Conservation (phyloP, 2,797 vertebrate species). For the Ptychobarbus kaznakovi region DNA sequence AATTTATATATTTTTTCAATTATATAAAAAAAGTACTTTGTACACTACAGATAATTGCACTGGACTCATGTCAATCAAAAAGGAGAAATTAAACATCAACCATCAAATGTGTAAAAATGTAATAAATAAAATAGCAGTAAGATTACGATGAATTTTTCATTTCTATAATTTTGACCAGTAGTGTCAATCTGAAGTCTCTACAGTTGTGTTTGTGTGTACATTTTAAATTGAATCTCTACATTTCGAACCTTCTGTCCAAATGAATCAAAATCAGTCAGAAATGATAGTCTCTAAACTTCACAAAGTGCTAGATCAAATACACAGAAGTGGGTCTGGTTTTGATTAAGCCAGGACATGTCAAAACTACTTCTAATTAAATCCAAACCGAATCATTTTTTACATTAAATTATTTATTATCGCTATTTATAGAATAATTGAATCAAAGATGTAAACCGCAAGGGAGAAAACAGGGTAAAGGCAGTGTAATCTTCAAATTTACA, state of each 20-base stretch:
- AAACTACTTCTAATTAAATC: background rate
- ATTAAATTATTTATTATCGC: background rate
- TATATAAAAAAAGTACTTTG: background rate
- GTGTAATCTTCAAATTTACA: constrained; percentile 66
- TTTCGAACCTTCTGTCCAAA: background rate
- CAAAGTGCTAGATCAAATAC: background rate
- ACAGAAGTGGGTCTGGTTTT: background rate
- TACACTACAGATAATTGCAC: background rate
- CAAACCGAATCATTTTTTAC: background rate
- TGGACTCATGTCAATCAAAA: background rate
- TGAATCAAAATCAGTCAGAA: background rate
- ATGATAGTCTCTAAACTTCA: background rate
- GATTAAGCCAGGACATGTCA: background rate
- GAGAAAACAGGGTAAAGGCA: background rate
- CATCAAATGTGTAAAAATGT: background rate
- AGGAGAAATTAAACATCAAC: background rate
- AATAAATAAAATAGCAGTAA: background rate
- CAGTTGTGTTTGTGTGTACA: background rate
- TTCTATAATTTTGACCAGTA: background rate
- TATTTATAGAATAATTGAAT: constrained; percentile 1
- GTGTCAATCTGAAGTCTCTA: background rate
- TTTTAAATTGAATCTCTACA: background rate
- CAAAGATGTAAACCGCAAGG: background rate
- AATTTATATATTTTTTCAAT: no score
- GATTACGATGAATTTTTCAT: background rate